Percentiles rank a stretch among this genome's conserved stretches.
These are phyloP conservation scores for Platichthys flesus DNA, from an alignment of 2,113 vertebrate genomes.

Conservation along the genomic window DNA sequence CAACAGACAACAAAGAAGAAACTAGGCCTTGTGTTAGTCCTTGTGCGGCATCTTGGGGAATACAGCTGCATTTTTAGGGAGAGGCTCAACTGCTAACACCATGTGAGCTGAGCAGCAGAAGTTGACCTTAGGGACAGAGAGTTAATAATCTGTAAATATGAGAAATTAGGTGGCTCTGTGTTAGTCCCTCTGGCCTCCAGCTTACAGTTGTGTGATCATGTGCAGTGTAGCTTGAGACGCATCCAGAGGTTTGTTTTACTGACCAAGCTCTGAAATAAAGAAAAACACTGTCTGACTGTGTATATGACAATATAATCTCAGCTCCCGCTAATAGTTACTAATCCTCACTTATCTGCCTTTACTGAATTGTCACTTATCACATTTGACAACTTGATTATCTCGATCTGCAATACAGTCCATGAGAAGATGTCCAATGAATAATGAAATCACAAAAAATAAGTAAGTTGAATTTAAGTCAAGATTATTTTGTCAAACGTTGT, in stretches of 20 bases:
- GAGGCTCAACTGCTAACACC: neutral
- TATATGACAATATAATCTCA: neutral
- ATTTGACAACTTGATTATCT: neutral
- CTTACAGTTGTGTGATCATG: constrained; percentile 32
- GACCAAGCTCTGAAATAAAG: constrained; percentile 48
- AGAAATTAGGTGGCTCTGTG: constrained; percentile 35
- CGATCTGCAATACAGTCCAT: neutral
- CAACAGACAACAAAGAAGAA: constrained; percentile 40
- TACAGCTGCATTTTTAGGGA: constrained; percentile 4
- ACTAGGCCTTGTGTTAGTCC: constrained; percentile 14
- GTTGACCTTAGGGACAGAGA: neutral
- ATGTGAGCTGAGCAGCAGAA: neutral
- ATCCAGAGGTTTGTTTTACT: constrained; percentile 15
- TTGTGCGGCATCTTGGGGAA: constrained; percentile 17
- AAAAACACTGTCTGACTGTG: constrained; percentile 29
- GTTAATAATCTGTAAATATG: constrained; percentile 51
- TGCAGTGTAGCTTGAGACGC: constrained; percentile 38
- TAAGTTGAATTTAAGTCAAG: neutral
- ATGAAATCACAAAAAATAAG: neutral
- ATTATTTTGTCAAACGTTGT: neutral
- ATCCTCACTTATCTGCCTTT: neutral
- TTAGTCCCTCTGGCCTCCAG: constrained; percentile 32
- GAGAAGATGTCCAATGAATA: neutral
- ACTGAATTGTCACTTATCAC: neutral
- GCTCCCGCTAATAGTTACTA: too few species aligned